Percentiles rank a stretch among this genome's conserved stretches.
Conservation (phyloP, 2,888 invertebrate species). For the Aradus depressus region DNA sequence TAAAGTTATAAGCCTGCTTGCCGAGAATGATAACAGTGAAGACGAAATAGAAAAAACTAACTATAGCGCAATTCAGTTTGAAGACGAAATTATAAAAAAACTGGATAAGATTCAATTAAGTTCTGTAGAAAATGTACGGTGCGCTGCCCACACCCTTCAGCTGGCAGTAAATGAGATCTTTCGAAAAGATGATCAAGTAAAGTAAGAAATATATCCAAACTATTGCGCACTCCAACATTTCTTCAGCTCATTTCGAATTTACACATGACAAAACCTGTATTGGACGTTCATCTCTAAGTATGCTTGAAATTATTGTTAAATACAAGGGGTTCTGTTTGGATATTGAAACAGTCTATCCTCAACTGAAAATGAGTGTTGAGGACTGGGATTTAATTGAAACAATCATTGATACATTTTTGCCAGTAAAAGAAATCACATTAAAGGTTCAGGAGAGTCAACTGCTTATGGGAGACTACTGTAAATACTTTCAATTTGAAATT, state of each 20-base stretch:
- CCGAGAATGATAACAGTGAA: not conserved
- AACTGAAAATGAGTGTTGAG: not conserved
- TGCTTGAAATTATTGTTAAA: not conserved
- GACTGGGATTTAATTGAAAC: not conserved
- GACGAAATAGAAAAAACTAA: not conserved
- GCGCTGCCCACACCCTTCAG: slow-evolving; percentile 1
- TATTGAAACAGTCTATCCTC: not conserved
- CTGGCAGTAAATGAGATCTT: not conserved
- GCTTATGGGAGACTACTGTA: not conserved
- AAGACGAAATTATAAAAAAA: not conserved
- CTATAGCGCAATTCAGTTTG: not conserved
- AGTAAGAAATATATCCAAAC: not conserved
- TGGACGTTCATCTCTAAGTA: not conserved
- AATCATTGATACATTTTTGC: not conserved
- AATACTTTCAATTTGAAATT: not conserved
- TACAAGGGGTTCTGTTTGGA: not conserved
- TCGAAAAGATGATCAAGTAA: not conserved
- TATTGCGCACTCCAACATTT: not conserved
- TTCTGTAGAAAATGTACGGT: not conserved
- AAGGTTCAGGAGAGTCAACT: not conserved
- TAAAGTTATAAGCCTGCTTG: slow-evolving; percentile 1
- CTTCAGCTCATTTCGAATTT: not conserved
- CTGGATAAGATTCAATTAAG: not conserved
- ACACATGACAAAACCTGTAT: not conserved
- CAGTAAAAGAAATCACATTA: too few relatives aligned